Conservation (phyloP, 2,797 vertebrate species). For the Iguana delicatissima region DNA sequence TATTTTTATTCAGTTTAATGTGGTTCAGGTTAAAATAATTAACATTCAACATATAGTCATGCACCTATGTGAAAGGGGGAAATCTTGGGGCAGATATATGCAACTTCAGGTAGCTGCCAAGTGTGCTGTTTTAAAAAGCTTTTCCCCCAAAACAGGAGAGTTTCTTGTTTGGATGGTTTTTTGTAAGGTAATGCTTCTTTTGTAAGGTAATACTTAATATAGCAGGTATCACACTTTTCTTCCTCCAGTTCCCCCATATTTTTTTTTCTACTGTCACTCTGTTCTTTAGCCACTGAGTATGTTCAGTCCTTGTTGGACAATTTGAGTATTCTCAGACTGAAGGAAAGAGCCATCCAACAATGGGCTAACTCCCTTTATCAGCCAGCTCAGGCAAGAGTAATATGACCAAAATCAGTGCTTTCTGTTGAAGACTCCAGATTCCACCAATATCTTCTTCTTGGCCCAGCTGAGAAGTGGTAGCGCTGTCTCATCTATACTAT, state of each 20-base stretch:
- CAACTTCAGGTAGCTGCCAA: conserved; percentile 74
- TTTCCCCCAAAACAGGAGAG: conserved; percentile 48
- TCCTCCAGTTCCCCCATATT: no score
- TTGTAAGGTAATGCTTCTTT: conserved; percentile 53
- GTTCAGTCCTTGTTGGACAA: background rate
- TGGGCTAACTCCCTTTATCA: no score
- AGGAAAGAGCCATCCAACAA: no score
- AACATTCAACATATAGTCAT: background rate
- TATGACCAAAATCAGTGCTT: no score
- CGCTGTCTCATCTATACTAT: no score
- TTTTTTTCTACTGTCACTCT: background rate
- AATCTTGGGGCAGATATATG: conserved; percentile 61
- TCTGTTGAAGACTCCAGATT: no score
- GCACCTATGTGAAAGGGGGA: conserved; percentile 16
- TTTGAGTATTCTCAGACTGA: no score
- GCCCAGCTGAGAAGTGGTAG: no score
- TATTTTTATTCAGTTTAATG: conserved; percentile 1
- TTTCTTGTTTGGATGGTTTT: conserved; percentile 33
- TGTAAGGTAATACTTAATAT: background rate
- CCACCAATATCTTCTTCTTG: no score
- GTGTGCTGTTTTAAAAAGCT: conserved; percentile 76
- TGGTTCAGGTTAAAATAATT: background rate
- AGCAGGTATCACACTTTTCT: background rate
- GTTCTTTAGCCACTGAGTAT: background rate
- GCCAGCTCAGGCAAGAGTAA: no score